A percentile compares a stretch with the other conserved stretches of the same genome.
Conservation (phyloP, 1,140 invertebrate species). For the Thaumatotibia leucotreta region DNA sequence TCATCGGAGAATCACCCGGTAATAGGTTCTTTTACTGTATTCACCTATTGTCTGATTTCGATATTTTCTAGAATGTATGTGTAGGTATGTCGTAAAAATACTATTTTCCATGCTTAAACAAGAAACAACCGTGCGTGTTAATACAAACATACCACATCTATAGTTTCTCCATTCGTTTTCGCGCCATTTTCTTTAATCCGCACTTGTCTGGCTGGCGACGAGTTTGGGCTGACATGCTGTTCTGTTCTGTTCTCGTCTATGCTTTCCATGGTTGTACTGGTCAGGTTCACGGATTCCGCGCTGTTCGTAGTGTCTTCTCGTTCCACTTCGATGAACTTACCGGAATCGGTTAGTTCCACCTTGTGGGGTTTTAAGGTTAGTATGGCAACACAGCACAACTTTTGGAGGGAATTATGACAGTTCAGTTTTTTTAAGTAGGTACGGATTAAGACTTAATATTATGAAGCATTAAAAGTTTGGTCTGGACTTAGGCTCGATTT, state of each 20-base stretch:
- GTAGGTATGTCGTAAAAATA: constrained; percentile 3
- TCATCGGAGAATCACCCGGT: too few species aligned
- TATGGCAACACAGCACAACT: constrained; percentile 36
- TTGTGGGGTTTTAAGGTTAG: constrained; percentile 45
- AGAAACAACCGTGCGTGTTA: constrained; percentile 18
- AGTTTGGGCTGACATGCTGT: constrained; percentile 38
- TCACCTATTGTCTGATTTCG: too few species aligned
- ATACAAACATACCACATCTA: constrained; percentile 35
- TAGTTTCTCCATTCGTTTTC: constrained; percentile 50
- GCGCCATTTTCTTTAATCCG: constrained; percentile 68
- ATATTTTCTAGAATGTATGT: too few species aligned
- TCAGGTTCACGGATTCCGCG: constrained; percentile 24
- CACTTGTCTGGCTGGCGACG: constrained; percentile 61
- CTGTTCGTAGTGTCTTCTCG: constrained; percentile 37
- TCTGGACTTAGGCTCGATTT: too few species aligned
- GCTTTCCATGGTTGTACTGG: constrained; percentile 22
- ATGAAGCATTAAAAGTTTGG: too few species aligned
- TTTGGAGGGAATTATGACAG: constrained; percentile 21
- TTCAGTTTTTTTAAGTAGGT: not conserved
- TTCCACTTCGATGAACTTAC: constrained; percentile 76
- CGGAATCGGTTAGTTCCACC: constrained; percentile 74
- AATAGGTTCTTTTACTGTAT: too few species aligned
- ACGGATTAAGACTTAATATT: too few species aligned
- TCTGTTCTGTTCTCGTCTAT: constrained; percentile 22
- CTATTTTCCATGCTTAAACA: constrained; percentile 18